Base-by-base conservation (phyloP, 2,888 invertebrate genomes). In the Sphecodes monilicornis region DNA sequence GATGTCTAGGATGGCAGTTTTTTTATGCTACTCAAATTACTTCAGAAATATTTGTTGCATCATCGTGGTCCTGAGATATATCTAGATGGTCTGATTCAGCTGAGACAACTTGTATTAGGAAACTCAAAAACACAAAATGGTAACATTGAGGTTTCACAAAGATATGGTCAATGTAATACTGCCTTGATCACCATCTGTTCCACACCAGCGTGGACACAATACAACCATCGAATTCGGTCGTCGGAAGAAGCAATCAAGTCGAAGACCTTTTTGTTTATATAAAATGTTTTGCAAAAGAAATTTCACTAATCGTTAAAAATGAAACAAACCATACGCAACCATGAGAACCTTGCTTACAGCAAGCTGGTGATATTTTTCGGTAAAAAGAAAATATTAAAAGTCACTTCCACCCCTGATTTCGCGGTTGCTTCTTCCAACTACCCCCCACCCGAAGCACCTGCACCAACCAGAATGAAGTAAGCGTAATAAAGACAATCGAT, bases 401-500 rank as follows among this genome's bases (percentile, higher is more conserved):
- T 18, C 18, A 46, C 6, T 3, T 0, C 36, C 3, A 36, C 6
- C 8, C 10, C 3, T 57, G 29, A 57, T 5, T 64, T 29, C 18
- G 32, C 18, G 18, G 32, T 64, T 29, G 18, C 64, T 29, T 64
- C 64, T 64, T 32, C 32, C 64, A 6, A 22, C 32, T 18, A 18
- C 2, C 22, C 1, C 8, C 22, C 36, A 18, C 8, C 32, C 4
- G 39, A 83, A 76, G 80, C 75, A 70, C 70, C 68, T 71, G 22
- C 50, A 77, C 26, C 77, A 66, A 66, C 5, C 26, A 13, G 39
- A 43, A 70, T 41, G 41, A 69, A 11, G 41, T 5, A 69, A 60
- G 77, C 73, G 68, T 46, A 54, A 69, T n/a, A 11, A 81, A 57
- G 72, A 72, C n/a, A 16, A 57, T 41, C 68, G 50, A 66, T 43